Conservation (phyloP, 2,888 invertebrate genomes). For the Scotopteryx bipunctaria region DNA sequence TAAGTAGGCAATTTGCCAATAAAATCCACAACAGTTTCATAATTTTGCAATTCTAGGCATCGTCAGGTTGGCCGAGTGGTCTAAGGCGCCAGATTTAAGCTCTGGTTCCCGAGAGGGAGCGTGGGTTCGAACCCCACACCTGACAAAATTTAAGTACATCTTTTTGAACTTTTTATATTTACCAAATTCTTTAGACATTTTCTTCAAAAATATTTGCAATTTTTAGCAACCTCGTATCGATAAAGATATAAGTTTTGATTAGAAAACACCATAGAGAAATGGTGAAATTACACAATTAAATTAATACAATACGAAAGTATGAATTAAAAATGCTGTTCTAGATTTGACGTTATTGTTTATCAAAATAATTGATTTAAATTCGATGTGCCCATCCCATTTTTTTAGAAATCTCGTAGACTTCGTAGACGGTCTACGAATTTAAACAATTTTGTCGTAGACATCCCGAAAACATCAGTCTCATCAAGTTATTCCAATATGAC, state of each 20-base stretch:
- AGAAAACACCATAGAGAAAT: too few species aligned
- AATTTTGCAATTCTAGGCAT: conserved; percentile 31
- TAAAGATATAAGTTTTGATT: too few species aligned
- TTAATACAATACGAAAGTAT: too few species aligned
- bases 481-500: too few species aligned
- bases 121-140: conserved; percentile 94
- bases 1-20: conserved; percentile 33
- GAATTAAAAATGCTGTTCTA: too few species aligned
- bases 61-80: conserved; percentile 92
- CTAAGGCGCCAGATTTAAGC: conserved; percentile 93
- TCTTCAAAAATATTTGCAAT: not conserved
- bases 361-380: too few species aligned
- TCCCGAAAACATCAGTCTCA: not conserved
- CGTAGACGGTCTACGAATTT: not conserved
- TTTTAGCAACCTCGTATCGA: too few species aligned
- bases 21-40: fast-evolving
- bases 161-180: conserved; percentile 31
- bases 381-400: not conserved
- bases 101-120: conserved; percentile 92
- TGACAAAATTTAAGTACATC: conserved; percentile 67
- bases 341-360: too few species aligned
- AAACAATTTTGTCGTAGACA: not conserved
- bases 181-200: too few species aligned
- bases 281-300: too few species aligned
- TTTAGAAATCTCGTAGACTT: not conserved